phyloP scores from a whole-genome alignment of 2,797 vertebrate species.

The Sphenodon punctatus region DNA sequence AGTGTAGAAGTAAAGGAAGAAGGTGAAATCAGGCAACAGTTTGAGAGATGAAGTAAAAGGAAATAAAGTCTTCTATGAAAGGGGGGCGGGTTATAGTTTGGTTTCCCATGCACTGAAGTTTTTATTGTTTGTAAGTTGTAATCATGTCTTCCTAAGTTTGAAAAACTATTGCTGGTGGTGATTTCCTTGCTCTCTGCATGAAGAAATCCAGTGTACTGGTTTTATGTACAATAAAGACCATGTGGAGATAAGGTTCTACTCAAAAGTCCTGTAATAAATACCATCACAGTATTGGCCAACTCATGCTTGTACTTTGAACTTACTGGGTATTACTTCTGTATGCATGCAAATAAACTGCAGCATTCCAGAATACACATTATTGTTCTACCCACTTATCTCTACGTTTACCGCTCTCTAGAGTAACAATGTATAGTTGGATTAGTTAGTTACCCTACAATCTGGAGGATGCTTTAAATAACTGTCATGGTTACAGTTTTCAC shows the following conservation, averaged over 20 bases:
- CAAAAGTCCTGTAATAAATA: neutral
- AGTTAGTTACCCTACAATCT: neutral
- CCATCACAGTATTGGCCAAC: neutral
- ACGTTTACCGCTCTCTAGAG: neutral
- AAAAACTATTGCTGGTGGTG: neutral
- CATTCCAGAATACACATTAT: neutral
- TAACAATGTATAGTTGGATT: accelerated
- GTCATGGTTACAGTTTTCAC: neutral
- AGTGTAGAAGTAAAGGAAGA: too few relatives aligned
- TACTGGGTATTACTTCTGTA: neutral
- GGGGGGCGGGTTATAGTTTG: neutral
- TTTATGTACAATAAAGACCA: neutral
- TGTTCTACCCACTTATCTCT: neutral
- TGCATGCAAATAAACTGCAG: too few relatives aligned
- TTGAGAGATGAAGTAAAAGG: too few relatives aligned
- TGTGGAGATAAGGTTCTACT: neutral
- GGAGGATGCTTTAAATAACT: too few relatives aligned
- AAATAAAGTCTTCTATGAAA: too few relatives aligned
- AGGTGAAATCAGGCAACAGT: too few relatives aligned
- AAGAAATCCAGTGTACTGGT: neutral
- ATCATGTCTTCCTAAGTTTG: too few relatives aligned
- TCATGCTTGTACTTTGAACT: neutral
- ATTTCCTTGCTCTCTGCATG: neutral
- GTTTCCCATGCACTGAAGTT: neutral
- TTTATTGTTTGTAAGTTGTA: neutral